Percentiles rank a stretch among this genome's conserved stretches.
Conservation (phyloP, 30 jellyfish, hydroid and myxozoan species). For the Aurelia sp. region DNA sequence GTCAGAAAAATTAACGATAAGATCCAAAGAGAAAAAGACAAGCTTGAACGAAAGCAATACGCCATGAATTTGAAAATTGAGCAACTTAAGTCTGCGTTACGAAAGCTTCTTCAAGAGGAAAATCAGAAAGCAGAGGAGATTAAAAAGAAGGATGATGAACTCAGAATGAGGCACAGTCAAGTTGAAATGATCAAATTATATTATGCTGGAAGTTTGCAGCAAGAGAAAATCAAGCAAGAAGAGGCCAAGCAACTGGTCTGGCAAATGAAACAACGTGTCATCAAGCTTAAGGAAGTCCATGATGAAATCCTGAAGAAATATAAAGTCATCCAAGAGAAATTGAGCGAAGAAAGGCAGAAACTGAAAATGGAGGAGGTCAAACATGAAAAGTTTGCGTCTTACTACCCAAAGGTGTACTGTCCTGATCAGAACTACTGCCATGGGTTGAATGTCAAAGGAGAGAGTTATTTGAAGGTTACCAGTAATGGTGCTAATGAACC, state of each 20-base stretch:
- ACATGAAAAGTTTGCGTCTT: not conserved
- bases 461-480: not conserved
- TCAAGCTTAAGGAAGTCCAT: conserved; percentile 23
- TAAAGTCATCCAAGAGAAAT: conserved; percentile 7
- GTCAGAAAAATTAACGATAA: conserved; percentile 30
- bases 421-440: conserved; percentile 70
- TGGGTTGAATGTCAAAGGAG: conserved; percentile 17
- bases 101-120: conserved; percentile 39
- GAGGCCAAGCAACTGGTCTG: conserved; percentile 35
- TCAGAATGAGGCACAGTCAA: conserved; percentile 17
- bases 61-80: conserved; percentile 31
- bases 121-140: conserved; percentile 18
- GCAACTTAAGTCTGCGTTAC: conserved; percentile 25
- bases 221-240: conserved; percentile 55
- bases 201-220: conserved; percentile 29
- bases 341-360: conserved; percentile 13
- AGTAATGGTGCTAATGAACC: not conserved
- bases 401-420: conserved; percentile 56
- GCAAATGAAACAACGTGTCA: conserved; percentile 45
- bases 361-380: not conserved
- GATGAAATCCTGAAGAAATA: conserved; percentile 34
- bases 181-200: conserved; percentile 38
- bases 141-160: conserved; percentile 15
- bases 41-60: conserved; percentile 6
- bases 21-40: conserved; percentile 14